A percentile compares a stretch with the other conserved stretches of the same genome.
These are phyloP conservation scores for Lathronympha strigana DNA, from an alignment of 2,888 invertebrate genomes.

Conservation along the genomic window DNA sequence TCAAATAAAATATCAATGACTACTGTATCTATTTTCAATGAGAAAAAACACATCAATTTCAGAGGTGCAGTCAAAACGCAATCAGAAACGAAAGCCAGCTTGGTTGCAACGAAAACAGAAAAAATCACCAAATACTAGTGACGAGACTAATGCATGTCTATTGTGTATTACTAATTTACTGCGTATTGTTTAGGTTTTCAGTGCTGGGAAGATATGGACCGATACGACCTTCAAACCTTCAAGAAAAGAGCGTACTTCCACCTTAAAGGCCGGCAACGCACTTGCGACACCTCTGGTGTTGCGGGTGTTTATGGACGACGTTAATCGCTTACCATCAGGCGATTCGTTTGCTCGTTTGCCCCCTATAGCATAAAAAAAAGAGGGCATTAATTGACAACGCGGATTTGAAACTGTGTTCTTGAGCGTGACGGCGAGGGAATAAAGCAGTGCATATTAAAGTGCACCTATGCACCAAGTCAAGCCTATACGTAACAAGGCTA, in stretches of 20 bases:
- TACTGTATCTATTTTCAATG: too few relatives aligned
- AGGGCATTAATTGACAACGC: constrained; percentile 1
- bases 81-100: constrained; percentile 26
- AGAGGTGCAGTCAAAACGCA: constrained; percentile 31
- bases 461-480: not conserved
- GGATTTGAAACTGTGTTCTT: not conserved
- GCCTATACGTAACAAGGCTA: too few relatives aligned
- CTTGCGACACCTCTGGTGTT: too few relatives aligned
- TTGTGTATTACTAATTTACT: not conserved
- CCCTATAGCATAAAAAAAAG: too few relatives aligned
- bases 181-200: constrained; percentile 8
- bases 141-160: not conserved
- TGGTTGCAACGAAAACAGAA: constrained; percentile 1
- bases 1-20: too few relatives aligned
- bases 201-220: not conserved
- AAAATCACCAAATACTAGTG: constrained; percentile 19
- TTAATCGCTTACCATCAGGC: too few relatives aligned
- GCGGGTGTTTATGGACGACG: too few relatives aligned
- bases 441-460: constrained; percentile 1
- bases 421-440: not conserved
- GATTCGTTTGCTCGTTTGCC: too few relatives aligned
- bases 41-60: not conserved
- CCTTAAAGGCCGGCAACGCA: too few relatives aligned
- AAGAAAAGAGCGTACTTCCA: too few relatives aligned
- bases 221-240: too few relatives aligned